Base-by-base conservation (phyloP, 2,113 vertebrate genomes). In the Gnathonemus longibarbis region DNA sequence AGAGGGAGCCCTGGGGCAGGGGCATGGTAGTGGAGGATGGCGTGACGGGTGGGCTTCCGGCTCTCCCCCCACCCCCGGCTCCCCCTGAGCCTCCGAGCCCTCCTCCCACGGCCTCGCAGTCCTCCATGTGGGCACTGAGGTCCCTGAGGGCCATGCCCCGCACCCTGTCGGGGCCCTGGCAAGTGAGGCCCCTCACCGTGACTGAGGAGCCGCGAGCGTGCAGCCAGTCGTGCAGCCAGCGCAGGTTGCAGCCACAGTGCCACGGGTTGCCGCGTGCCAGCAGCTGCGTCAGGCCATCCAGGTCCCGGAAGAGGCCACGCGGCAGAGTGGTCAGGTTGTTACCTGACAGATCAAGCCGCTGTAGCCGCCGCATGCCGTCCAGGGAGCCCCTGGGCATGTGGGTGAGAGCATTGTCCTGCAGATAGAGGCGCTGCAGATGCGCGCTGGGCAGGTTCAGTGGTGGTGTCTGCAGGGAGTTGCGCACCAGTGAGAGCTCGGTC, bases 281-380 rank as follows among this genome's bases (percentile, higher is more conserved):
- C 52, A 99, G 93, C 92, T 98, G 95, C 21, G 97, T 97, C 91
- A 99, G 91, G 91, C 94, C 97, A 1, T 97, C 97, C 70, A 97
- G 91, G 19, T 97, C 98, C 1, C 97, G 97, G 31, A 99, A 96
- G 9, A 98, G 94, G 48, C 98, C 98, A 0, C 97, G 91, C 0
- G 97, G 98, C 48, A 99, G 92, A 1, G 96, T 97, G 49, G 98
- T 99, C 13, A 99, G 94, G 93, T 99, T 99, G 95, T 99, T 99
- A 86, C 97, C 98, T 27, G 98, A 99, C 52, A 99, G 92, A 31
- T 99, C 98, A 46, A 99, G 84, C 42, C 96, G 94, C 91, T 98
- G 97, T 19, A 99, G 90, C 11, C 94, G 94, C 0, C 94, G 92
- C 98, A 99, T 98, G 77, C 95, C 94, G 0, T 97, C 96, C 89